phyloP scores from a whole-genome alignment of 2,113 vertebrate genomes.

The Chrysemys picta region DNA sequence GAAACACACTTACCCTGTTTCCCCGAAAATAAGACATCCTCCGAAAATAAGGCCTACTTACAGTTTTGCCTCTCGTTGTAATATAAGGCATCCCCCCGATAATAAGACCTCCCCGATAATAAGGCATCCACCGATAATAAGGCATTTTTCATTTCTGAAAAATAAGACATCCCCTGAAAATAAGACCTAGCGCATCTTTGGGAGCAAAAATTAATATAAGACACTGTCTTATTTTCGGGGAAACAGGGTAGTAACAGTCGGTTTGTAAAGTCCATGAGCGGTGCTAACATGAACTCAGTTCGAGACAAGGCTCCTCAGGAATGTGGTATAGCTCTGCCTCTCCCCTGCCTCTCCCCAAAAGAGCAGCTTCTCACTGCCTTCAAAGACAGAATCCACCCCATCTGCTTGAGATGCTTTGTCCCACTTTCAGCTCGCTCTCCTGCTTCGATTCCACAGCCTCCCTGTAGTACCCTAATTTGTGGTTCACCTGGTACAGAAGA shows the following conservation, averaged over 20 bases:
- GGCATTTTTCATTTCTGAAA: too few species aligned
- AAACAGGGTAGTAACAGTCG: accelerated
- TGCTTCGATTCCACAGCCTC: background rate
- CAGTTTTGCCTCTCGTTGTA: too few species aligned
- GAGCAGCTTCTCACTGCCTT: background rate
- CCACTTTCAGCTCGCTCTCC: background rate
- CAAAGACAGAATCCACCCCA: background rate
- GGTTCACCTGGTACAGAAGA: background rate
- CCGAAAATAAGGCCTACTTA: too few species aligned
- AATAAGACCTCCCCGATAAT: too few species aligned
- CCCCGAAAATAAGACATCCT: too few species aligned
- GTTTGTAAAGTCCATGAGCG: background rate
- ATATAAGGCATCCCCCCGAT: too few species aligned
- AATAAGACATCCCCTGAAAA: too few species aligned
- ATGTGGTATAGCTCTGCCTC: background rate
- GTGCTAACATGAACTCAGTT: background rate
- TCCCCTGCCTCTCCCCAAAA: background rate
- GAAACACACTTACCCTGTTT: background rate
- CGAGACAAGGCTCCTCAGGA: background rate
- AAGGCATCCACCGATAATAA: too few species aligned
- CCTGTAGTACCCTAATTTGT: background rate
- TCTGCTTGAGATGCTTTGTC: background rate
- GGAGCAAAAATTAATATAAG: too few species aligned
- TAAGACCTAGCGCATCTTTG: too few species aligned
- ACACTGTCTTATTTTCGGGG: too few species aligned